A percentile compares a stretch with the other conserved stretches of the same genome.
Evolutionary conservation across 2,113 vertebrate species (phyloP).

Genomic region (Phrynocephalus versicolor): DNA sequence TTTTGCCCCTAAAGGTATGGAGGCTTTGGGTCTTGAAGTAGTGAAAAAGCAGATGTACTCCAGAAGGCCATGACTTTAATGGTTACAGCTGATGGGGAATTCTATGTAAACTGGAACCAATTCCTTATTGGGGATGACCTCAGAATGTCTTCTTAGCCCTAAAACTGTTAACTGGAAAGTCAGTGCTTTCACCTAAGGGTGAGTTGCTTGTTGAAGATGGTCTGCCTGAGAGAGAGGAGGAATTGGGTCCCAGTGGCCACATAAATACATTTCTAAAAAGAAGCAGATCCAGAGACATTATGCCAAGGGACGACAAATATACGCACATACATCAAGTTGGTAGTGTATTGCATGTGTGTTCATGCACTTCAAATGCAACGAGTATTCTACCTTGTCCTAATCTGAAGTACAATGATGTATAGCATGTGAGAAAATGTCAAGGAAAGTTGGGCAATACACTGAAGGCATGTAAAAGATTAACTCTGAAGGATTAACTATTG

Average conservation of each 20-base stretch:
- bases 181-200: not conserved
- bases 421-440: not conserved
- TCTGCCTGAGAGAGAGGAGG: not conserved
- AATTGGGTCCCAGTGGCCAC: too few species aligned
- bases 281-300: too few species aligned
- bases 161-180: not conserved
- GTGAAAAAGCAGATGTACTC: too few species aligned
- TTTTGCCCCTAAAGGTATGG: too few species aligned
- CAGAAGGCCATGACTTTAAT: too few species aligned
- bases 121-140: not conserved
- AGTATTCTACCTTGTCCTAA: not conserved
- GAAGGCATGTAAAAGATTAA: not conserved
- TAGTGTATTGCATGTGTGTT: not conserved
- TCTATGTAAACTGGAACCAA: too few species aligned
- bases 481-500: not conserved
- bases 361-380: not conserved
- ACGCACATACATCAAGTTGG: not conserved
- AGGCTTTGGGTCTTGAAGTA: too few species aligned
- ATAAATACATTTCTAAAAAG: too few species aligned
- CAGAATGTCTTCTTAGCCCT: not conserved
- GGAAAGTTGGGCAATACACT: not conserved
- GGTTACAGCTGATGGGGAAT: too few species aligned
- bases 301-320: too few species aligned
- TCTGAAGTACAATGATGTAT: not conserved
- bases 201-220: not conserved